phyloP scores from a whole-genome alignment of 2,797 vertebrate species.

The Bradypodion ventrale region DNA sequence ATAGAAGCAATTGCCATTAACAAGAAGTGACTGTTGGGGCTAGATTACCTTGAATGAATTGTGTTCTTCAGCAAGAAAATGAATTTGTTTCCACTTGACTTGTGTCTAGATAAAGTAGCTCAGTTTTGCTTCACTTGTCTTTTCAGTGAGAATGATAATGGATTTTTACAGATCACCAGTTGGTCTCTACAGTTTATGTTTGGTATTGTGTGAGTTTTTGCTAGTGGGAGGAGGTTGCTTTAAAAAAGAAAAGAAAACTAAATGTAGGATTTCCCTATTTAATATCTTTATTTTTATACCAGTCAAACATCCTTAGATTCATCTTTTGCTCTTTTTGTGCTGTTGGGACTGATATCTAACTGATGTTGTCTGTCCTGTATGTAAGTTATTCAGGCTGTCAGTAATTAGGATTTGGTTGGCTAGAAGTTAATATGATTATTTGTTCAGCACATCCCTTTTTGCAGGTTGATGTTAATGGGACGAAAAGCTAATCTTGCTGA shows the following conservation, averaged over 20 bases:
- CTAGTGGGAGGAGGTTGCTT: conserved; percentile 38
- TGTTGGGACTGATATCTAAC: conserved; percentile 53
- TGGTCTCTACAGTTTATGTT: conserved; percentile 53
- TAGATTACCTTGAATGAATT: conserved; percentile 3
- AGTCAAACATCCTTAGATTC: conserved; percentile 40
- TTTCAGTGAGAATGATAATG: conserved; percentile 58
- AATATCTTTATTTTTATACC: conserved; percentile 60
- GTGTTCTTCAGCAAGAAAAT: conserved; percentile 51
- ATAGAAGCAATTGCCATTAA: neutral
- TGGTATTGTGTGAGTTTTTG: conserved; percentile 38
- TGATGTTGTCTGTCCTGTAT: conserved; percentile 44
- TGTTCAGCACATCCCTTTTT: conserved; percentile 58
- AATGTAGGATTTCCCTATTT: conserved; percentile 9
- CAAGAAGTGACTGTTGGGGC: neutral
- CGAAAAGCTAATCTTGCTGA: conserved; percentile 57
- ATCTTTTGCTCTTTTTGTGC: conserved; percentile 41
- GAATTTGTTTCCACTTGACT: conserved; percentile 59
- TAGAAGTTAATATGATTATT: conserved; percentile 64
- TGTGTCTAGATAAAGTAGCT: conserved; percentile 45
- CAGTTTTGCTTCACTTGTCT: conserved; percentile 63
- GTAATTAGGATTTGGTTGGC: conserved; percentile 60
- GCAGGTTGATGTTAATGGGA: conserved; percentile 53
- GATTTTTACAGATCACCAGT: conserved; percentile 61
- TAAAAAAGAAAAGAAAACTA: conserved; percentile 7
- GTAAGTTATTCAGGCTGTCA: conserved; percentile 49